A percentile compares a stretch with the other conserved stretches of the same genome.
phyloP scores from a whole-genome alignment of 2,113 vertebrate genomes.

The Scomber colias region DNA sequence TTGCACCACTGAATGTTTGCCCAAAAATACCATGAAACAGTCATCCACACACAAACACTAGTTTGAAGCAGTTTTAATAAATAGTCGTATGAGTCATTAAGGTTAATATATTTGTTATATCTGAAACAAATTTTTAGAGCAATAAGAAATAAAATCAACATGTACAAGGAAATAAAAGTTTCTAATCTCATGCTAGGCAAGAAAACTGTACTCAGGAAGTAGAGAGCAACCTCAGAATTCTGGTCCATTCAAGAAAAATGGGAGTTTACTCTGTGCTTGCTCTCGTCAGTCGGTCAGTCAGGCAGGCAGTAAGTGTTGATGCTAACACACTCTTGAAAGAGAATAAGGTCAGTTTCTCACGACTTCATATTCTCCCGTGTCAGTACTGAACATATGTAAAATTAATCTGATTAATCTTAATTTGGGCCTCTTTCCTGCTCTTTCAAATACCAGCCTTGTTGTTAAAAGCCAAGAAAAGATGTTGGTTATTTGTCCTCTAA shows the following conservation, averaged over 20 bases:
- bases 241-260: slow-evolving; percentile 38
- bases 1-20: too few species aligned
- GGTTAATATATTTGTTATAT: slow-evolving; percentile 79
- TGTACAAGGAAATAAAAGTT: slow-evolving; percentile 63
- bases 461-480: slow-evolving; percentile 3
- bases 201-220: slow-evolving; percentile 36
- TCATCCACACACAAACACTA: slow-evolving; percentile 21
- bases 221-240: slow-evolving; percentile 32
- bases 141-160: slow-evolving; percentile 60
- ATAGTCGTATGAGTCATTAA: slow-evolving; percentile 70
- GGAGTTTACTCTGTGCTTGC: slow-evolving; percentile 46
- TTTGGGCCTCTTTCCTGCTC: background rate
- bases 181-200: slow-evolving; percentile 71
- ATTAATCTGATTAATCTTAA: background rate
- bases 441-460: slow-evolving; percentile 25
- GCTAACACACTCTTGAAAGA: background rate
- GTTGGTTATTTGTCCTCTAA: slow-evolving; percentile 21
- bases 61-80: slow-evolving; percentile 80
- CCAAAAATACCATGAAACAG: background rate
- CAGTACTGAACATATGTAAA: slow-evolving; percentile 14
- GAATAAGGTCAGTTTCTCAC: slow-evolving; percentile 12
- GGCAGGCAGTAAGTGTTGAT: slow-evolving; percentile 40
- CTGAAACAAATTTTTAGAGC: slow-evolving; percentile 64
- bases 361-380: slow-evolving; percentile 28
- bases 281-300: slow-evolving; percentile 14